Evolutionary conservation across 2,797 vertebrate species (phyloP).

Genomic region (Gorsachius magnificus): DNA sequence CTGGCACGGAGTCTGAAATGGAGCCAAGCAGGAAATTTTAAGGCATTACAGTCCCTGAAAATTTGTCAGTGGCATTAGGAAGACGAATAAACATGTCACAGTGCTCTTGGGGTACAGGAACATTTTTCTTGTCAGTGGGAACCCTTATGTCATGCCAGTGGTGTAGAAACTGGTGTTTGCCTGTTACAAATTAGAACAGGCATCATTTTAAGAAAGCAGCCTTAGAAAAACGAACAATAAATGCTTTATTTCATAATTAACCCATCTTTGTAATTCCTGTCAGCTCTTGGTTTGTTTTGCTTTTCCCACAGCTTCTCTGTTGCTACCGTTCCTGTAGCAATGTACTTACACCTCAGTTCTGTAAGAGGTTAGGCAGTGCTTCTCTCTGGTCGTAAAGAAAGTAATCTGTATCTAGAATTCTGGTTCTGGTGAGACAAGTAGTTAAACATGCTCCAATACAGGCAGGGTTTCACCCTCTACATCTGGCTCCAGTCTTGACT

Average conservation of each 20-base stretch:
- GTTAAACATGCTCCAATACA: not conserved
- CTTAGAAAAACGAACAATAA: not conserved
- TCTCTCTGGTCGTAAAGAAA: not conserved
- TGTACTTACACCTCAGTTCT: not conserved
- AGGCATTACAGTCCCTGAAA: not conserved
- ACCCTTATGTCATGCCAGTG: not conserved
- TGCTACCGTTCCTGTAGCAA: not conserved
- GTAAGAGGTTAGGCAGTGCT: not conserved
- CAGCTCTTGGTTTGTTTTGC: not conserved
- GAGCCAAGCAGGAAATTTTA: not conserved
- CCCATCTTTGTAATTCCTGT: not conserved
- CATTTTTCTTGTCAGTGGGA: not conserved
- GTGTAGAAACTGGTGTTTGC: not conserved
- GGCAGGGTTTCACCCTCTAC: not conserved
- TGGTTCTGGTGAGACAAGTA: not conserved
- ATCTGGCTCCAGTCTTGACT: not conserved
- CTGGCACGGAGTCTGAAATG: not conserved
- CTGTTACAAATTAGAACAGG: not conserved
- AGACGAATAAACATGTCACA: not conserved
- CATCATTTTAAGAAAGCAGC: not conserved
- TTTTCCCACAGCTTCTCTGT: not conserved
- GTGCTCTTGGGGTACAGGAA: not conserved
- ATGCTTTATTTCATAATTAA: not conserved
- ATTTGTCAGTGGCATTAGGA: not conserved
- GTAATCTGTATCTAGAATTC: not conserved